These are phyloP conservation scores for Trichomalopsis sarcophagae DNA, from an alignment of 1,140 invertebrate species.

Conservation along the genomic window DNA sequence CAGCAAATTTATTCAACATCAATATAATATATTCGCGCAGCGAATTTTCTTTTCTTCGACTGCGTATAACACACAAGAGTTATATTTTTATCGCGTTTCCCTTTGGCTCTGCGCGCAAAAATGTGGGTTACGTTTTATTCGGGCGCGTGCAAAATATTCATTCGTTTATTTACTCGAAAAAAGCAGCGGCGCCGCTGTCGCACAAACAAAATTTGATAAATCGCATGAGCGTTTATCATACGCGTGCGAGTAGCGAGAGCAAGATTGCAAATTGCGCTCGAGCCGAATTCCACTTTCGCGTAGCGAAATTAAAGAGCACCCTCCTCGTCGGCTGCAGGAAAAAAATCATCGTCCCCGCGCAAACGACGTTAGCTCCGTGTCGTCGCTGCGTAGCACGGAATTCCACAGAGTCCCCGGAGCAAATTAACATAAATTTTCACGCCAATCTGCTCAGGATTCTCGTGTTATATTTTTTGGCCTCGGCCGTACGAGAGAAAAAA, in stretches of 20 bases:
- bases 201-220: slow-evolving; percentile 23
- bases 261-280: slow-evolving; percentile 19
- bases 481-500: slow-evolving; percentile 46
- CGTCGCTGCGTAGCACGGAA: not conserved
- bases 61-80: too few species aligned
- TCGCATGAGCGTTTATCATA: slow-evolving; percentile 23
- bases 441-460: slow-evolving; percentile 36
- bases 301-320: slow-evolving; percentile 8
- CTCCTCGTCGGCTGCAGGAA: not conserved
- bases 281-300: slow-evolving; percentile 4
- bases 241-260: not conserved
- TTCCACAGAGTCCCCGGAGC: slow-evolving; percentile 3
- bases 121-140: not conserved
- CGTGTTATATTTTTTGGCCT: not conserved
- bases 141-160: not conserved
- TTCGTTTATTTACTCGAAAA: not conserved
- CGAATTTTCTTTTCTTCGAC: too few species aligned
- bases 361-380: slow-evolving; percentile 33
- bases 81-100: too few species aligned
- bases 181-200: too few species aligned
- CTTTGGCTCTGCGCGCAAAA: not conserved
- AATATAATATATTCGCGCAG: too few species aligned
- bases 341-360: slow-evolving; percentile 30
- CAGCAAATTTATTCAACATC: not conserved
- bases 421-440: slow-evolving; percentile 53